A percentile compares a stretch with the other conserved stretches of the same genome.
Conservation (phyloP, 2,113 vertebrate species). For the Paracanthobrama guichenoti region DNA sequence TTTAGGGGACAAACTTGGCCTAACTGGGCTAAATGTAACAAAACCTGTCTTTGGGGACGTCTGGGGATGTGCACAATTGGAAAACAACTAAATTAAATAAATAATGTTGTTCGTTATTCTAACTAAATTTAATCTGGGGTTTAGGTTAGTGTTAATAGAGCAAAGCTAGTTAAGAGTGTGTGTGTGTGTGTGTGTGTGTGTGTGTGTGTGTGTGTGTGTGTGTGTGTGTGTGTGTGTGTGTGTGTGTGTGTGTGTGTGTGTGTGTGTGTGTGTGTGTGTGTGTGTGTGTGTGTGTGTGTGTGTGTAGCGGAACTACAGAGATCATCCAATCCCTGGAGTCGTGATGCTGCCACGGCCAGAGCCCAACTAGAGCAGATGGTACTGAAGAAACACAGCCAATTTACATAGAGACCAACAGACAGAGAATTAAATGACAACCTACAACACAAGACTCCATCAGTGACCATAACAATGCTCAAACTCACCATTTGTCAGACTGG, state of each 20-base stretch:
- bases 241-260: no score
- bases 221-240: no score
- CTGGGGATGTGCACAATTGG: neutral
- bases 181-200: no score
- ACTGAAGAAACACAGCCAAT: conserved; percentile 52
- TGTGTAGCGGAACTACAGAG: neutral
- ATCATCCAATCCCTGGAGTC: conserved; percentile 30
- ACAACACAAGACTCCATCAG: neutral
- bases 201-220: neutral
- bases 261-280: no score
- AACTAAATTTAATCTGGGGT: neutral
- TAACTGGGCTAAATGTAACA: neutral
- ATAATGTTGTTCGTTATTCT: neutral
- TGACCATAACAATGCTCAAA: neutral
- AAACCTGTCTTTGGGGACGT: neutral
- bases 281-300: neutral
- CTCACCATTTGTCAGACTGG: neutral
- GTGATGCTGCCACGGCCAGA: conserved; percentile 18
- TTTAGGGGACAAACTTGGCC: neutral
- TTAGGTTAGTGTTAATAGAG: neutral
- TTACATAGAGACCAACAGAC: conserved; percentile 45
- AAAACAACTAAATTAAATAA: neutral
- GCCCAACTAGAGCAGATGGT: conserved; percentile 57
- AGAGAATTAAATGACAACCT: neutral
- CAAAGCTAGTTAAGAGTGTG: neutral